These are phyloP conservation scores for Enteromius radiatus DNA, from an alignment of 2,797 vertebrate genomes.

Conservation along the genomic window DNA sequence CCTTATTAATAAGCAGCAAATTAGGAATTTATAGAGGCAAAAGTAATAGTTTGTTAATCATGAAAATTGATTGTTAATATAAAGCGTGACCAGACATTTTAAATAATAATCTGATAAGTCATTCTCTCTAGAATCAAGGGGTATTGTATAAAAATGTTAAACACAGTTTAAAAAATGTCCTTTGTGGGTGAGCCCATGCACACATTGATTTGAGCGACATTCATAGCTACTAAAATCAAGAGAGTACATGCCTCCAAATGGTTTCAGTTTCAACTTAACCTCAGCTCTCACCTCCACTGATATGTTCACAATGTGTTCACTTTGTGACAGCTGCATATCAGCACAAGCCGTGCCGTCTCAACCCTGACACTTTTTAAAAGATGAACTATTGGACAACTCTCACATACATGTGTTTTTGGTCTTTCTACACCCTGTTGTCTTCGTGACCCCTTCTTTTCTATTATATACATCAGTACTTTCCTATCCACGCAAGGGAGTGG, in stretches of 20 bases:
- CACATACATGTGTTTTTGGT: slow-evolving; percentile 20
- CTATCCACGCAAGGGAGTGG: neutral
- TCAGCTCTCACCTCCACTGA: slow-evolving; percentile 13
- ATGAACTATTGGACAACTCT: slow-evolving; percentile 26
- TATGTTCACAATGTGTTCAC: slow-evolving; percentile 19
- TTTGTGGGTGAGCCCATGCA: neutral
- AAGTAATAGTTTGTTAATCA: neutral
- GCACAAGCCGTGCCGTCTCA: slow-evolving; percentile 10
- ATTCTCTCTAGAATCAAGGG: neutral
- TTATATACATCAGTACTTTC: slow-evolving; percentile 39
- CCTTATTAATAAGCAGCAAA: neutral
- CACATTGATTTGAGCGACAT: slow-evolving; percentile 4
- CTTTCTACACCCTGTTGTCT: slow-evolving; percentile 29
- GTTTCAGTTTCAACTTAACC: slow-evolving; percentile 20
- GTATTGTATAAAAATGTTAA: neutral
- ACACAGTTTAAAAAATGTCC: neutral
- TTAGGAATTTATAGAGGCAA: neutral
- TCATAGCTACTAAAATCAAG: slow-evolving; percentile 27
- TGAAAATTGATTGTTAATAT: neutral
- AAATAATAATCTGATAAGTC: neutral
- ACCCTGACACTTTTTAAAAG: slow-evolving; percentile 21
- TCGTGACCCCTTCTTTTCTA: neutral
- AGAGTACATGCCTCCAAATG: slow-evolving; percentile 22
- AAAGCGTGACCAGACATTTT: neutral
- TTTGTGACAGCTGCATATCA: slow-evolving; percentile 20